Conservation (phyloP, 2,113 vertebrate species). For the Atherinomorus stipes region DNA sequence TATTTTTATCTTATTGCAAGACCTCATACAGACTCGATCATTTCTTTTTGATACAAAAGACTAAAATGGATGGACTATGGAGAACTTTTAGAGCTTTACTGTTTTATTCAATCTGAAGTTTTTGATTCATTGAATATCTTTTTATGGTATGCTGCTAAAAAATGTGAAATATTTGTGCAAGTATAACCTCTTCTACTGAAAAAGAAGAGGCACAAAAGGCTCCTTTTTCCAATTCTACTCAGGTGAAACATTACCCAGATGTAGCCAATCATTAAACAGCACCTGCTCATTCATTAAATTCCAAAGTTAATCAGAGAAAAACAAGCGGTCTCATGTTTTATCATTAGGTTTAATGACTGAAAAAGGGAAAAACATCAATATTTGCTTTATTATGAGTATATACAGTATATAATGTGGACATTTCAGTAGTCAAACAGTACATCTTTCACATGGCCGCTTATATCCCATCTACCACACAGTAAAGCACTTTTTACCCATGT, state of each 20-base stretch:
- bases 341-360: conserved; percentile 62
- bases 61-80: too few relatives aligned
- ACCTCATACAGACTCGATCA: too few relatives aligned
- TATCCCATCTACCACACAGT: conserved; percentile 25
- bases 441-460: background rate
- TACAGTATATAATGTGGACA: conserved; percentile 28
- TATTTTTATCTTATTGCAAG: too few relatives aligned
- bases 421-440: conserved; percentile 24
- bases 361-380: conserved; percentile 12
- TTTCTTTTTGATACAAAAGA: too few relatives aligned
- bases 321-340: conserved; percentile 7
- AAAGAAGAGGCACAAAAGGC: background rate
- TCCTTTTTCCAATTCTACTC: background rate
- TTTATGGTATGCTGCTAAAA: too few relatives aligned
- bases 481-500: conserved; percentile 5
- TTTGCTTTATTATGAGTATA: conserved; percentile 4
- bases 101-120: too few relatives aligned
- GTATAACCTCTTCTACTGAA: background rate
- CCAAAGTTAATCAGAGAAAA: conserved; percentile 34
- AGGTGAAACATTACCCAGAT: conserved; percentile 22
- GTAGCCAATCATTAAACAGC: conserved; percentile 36
- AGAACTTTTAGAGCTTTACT: too few relatives aligned
- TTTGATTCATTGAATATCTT: too few relatives aligned
- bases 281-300: conserved; percentile 29
- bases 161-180: too few relatives aligned